Conservation (phyloP, 2,113 vertebrate genomes). For the Cyprinodon variegatus region DNA sequence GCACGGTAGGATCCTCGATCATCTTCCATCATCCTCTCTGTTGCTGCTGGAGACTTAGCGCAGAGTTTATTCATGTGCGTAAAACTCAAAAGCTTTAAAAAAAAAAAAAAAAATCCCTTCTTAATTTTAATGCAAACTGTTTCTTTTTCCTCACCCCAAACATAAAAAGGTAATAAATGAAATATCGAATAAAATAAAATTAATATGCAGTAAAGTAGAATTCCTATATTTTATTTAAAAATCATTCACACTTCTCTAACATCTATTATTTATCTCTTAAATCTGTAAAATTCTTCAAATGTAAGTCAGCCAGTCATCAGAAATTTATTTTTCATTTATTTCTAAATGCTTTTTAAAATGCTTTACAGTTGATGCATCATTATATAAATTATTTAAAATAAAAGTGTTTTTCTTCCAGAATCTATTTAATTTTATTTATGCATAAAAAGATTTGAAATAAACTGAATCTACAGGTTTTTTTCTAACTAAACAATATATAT, state of each 20-base stretch:
- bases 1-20: slow-evolving; percentile 78
- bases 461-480: background rate
- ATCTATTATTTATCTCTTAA: too few relatives aligned
- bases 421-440: background rate
- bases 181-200: too few relatives aligned
- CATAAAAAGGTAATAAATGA: background rate
- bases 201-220: too few relatives aligned
- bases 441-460: background rate
- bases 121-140: background rate
- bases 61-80: background rate
- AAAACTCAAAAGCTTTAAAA: too few relatives aligned
- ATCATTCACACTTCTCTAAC: too few relatives aligned
- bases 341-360: too few relatives aligned
- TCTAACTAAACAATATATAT: background rate
- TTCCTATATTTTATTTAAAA: too few relatives aligned
- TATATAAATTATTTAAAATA: background rate
- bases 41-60: too few relatives aligned
- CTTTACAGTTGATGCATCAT: too few relatives aligned
- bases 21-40: background rate
- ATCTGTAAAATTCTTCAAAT: too few relatives aligned
- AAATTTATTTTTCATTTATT: background rate
- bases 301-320: background rate
- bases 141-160: background rate
- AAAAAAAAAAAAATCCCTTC: too few relatives aligned
- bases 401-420: background rate